Evolutionary conservation across 2,113 vertebrate species (phyloP).

Genomic region (Myrmophylax atrothorax): DNA sequence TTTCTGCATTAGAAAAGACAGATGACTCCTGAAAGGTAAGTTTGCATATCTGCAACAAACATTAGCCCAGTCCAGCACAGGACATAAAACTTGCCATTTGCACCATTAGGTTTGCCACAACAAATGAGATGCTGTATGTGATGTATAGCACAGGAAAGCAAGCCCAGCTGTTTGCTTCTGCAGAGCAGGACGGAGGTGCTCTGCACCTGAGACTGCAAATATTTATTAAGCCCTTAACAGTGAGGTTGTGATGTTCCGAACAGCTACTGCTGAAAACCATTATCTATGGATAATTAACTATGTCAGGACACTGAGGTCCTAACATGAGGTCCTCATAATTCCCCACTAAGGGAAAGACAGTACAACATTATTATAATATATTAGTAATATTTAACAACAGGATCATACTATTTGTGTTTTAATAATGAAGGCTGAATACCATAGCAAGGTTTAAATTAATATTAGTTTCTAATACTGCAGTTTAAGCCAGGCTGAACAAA

Average conservation of each 20-base stretch:
- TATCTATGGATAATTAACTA: conserved; percentile 80
- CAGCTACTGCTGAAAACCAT: conserved; percentile 69
- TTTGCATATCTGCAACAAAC: conserved; percentile 60
- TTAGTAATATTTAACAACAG: conserved; percentile 66
- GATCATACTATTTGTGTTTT: conserved; percentile 36
- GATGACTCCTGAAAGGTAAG: conserved; percentile 61
- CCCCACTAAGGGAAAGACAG: conserved; percentile 68
- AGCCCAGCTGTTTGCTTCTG: conserved; percentile 79
- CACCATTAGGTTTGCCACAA: conserved; percentile 75
- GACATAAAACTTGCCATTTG: conserved; percentile 71
- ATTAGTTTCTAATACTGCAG: not conserved
- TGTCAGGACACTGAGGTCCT: conserved; percentile 76
- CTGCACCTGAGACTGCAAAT: conserved; percentile 71
- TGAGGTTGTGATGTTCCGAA: conserved; percentile 43
- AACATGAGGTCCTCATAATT: conserved; percentile 73
- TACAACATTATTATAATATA: conserved; percentile 66
- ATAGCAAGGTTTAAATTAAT: not conserved
- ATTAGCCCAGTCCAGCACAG: not conserved
- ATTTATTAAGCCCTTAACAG: conserved; percentile 67
- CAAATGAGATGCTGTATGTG: conserved; percentile 71
- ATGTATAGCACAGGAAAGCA: conserved; percentile 74
- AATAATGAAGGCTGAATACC: conserved; percentile 6
- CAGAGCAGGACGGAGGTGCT: conserved; percentile 45
- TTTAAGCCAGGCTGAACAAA: not conserved
- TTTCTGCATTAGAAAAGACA: conserved; percentile 63